These are phyloP conservation scores for Heliconius melpomene DNA, from an alignment of 1,140 invertebrate genomes.

Conservation along the genomic window DNA sequence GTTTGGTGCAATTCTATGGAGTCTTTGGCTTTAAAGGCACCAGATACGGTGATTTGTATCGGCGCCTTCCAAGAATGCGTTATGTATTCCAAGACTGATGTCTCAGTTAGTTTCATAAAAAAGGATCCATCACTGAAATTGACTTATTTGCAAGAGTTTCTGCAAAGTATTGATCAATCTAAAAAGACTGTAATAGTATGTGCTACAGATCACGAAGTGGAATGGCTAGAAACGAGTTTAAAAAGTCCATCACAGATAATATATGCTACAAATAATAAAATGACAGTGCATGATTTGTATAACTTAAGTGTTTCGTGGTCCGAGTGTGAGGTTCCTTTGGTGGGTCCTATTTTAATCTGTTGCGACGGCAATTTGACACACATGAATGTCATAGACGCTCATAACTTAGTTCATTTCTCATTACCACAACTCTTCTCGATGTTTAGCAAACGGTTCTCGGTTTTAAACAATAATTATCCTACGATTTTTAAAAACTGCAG, in stretches of 20 bases:
- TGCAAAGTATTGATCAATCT: slow-evolving; percentile 51
- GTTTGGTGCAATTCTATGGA: slow-evolving; percentile 69
- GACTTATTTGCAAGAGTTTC: slow-evolving; percentile 52
- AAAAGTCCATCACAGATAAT: slow-evolving; percentile 47
- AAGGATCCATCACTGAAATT: slow-evolving; percentile 49
- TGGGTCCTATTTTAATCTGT: slow-evolving; percentile 67
- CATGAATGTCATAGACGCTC: slow-evolving; percentile 67
- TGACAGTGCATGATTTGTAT: slow-evolving; percentile 66
- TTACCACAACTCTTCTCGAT: slow-evolving; percentile 63
- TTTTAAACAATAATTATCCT: slow-evolving; percentile 69
- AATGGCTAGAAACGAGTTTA: slow-evolving; percentile 49
- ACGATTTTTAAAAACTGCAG: slow-evolving; percentile 63
- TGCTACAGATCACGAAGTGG: slow-evolving; percentile 62
- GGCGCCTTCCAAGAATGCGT: slow-evolving; percentile 72
- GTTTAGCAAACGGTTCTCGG: slow-evolving; percentile 70
- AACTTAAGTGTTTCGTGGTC: slow-evolving; percentile 54
- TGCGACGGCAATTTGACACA: slow-evolving; percentile 71
- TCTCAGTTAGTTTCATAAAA: slow-evolving; percentile 59
- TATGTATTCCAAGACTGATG: slow-evolving; percentile 67
- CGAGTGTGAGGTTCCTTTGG: slow-evolving; percentile 62
- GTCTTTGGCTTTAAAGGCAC: slow-evolving; percentile 58
- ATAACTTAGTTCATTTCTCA: slow-evolving; percentile 70
- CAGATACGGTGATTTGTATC: slow-evolving; percentile 67
- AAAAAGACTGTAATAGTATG: slow-evolving; percentile 72
- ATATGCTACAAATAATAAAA: slow-evolving; percentile 57